Percentiles rank a stretch among this genome's conserved stretches.
Evolutionary conservation across 1,140 invertebrate genomes (phyloP).

Genomic region (Pachypsylla venusta): DNA sequence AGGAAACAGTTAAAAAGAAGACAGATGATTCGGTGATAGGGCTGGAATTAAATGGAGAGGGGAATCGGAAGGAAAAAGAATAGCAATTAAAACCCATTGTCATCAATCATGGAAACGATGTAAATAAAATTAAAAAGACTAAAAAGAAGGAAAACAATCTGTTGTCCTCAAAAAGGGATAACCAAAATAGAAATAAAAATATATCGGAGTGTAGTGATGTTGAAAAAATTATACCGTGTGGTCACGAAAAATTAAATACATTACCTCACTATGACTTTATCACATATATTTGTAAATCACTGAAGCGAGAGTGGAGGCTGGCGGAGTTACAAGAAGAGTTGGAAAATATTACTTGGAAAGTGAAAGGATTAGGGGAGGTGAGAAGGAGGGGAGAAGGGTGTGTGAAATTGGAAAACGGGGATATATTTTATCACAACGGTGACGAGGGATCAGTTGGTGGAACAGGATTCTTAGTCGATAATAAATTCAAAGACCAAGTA

Average conservation of each 20-base stretch:
- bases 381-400: not conserved
- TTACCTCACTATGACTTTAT: not conserved
- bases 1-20: too few species aligned
- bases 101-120: too few species aligned
- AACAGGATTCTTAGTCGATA: not conserved
- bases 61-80: too few species aligned
- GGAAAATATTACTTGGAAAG: not conserved
- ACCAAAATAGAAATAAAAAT: too few species aligned
- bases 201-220: too few species aligned
- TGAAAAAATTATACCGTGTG: too few species aligned
- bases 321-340: not conserved
- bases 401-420: not conserved
- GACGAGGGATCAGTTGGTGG: not conserved
- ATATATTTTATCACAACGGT: not conserved
- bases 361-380: not conserved
- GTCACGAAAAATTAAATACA: not conserved
- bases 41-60: too few species aligned
- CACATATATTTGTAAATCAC: not conserved
- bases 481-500: not conserved
- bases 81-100: too few species aligned
- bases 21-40: too few species aligned
- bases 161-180: too few species aligned
- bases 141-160: too few species aligned
- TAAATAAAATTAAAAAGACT: too few species aligned
- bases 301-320: not conserved